phyloP scores from a whole-genome alignment of 2,797 vertebrate genomes.

The Aphelocoma californica region DNA sequence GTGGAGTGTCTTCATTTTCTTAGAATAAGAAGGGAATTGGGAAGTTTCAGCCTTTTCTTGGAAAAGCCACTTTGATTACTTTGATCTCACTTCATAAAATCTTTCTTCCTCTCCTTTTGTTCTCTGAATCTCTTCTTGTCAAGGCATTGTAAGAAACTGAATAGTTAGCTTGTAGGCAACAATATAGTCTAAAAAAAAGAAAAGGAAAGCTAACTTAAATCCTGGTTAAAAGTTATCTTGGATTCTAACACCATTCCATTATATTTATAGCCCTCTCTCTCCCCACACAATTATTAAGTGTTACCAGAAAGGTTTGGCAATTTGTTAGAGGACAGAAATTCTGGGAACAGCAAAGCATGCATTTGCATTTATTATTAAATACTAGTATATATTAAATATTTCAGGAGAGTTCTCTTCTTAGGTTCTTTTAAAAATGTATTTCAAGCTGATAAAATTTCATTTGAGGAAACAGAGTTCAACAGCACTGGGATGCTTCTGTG shows the following conservation, averaged over 20 bases:
- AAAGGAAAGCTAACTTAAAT: background rate
- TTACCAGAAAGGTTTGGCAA: background rate
- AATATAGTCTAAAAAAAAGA: background rate
- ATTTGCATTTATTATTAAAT: background rate
- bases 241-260: background rate
- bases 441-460: background rate
- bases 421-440: background rate
- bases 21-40: background rate
- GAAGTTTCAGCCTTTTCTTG: background rate
- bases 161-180: background rate
- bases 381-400: background rate
- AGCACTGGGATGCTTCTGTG: background rate
- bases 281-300: background rate
- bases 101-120: background rate
- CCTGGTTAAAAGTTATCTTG: background rate
- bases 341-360: background rate
- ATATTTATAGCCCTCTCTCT: background rate
- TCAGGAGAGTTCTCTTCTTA: background rate
- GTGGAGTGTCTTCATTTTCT: background rate
- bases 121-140: background rate
- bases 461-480: background rate
- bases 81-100: background rate
- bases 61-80: background rate
- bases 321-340: background rate
- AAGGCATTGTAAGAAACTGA: background rate